Evolutionary conservation across 1,140 invertebrate genomes (phyloP).

Genomic region (Pomacea maculata): DNA sequence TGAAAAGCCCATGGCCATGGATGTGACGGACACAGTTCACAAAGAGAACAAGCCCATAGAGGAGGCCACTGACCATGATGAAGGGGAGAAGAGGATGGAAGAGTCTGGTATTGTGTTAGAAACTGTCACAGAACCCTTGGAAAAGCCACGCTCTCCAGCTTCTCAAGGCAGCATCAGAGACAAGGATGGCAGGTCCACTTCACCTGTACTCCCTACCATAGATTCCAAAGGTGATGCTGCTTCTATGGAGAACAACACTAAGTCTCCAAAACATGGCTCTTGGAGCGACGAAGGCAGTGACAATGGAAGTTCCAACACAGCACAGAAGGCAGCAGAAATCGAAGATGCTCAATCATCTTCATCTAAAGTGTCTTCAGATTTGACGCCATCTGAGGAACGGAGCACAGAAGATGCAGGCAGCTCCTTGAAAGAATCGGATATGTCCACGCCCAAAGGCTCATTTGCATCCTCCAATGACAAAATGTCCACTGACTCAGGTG

Average conservation of each 20-base stretch:
- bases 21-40: too few relatives aligned
- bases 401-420: slow-evolving; percentile 48
- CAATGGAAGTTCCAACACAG: slow-evolving; percentile 31
- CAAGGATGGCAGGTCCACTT: neutral
- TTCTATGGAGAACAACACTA: slow-evolving; percentile 14
- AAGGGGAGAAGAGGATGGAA: neutral
- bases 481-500: slow-evolving; percentile 17
- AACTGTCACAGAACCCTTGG: slow-evolving; percentile 3
- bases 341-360: slow-evolving; percentile 39
- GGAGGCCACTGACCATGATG: too few relatives aligned
- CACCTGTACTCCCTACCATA: neutral
- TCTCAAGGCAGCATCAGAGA: slow-evolving; percentile 7
- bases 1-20: too few relatives aligned
- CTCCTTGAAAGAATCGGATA: slow-evolving; percentile 49
- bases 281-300: slow-evolving; percentile 26
- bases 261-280: slow-evolving; percentile 27
- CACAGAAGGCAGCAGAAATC: slow-evolving; percentile 17
- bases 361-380: slow-evolving; percentile 36
- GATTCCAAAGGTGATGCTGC: slow-evolving; percentile 1
- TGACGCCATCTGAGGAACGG: slow-evolving; percentile 46
- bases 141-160: slow-evolving; percentile 14
- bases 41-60: too few relatives aligned
- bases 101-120: neutral
- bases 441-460: slow-evolving; percentile 16
- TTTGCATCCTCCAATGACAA: slow-evolving; percentile 30